Conservation (phyloP, 2,888 invertebrate genomes). For the Temnothorax unifasciatus region DNA sequence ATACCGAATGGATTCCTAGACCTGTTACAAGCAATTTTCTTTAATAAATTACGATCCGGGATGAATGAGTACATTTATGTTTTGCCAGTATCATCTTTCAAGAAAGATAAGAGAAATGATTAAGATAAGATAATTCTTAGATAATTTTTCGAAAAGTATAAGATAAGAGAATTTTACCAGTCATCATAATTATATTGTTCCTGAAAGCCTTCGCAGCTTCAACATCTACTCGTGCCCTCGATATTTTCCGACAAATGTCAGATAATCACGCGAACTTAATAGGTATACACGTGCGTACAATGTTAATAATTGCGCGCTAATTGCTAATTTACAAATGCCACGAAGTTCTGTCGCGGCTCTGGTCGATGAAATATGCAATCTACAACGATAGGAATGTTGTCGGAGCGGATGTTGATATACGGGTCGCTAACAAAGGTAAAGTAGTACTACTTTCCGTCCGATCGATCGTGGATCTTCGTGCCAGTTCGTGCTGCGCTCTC, state of each 20-base stretch:
- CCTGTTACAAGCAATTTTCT: neutral
- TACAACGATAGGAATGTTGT: neutral
- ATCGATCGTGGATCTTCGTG: slow-evolving; percentile 6
- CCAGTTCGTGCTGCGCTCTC: neutral
- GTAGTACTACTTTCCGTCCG: slow-evolving; percentile 33
- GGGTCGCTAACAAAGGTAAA: slow-evolving; percentile 45
- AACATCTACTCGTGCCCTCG: too few species aligned
- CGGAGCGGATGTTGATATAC: slow-evolving; percentile 19
- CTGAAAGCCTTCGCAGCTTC: neutral
- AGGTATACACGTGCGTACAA: neutral
- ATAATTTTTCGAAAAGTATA: too few species aligned
- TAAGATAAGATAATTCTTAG: too few species aligned
- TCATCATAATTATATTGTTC: too few species aligned
- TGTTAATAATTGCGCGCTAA: neutral
- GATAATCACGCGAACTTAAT: neutral
- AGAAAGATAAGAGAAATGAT: neutral
- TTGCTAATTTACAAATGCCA: neutral
- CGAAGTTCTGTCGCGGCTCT: neutral
- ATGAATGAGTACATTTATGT: neutral
- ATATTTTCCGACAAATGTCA: neutral
- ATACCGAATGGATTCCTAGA: neutral
- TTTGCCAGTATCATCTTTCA: neutral
- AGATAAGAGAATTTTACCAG: neutral
- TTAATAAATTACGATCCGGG: neutral
- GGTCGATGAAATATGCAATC: neutral